These are phyloP conservation scores for Drosophila mimetica DNA, from an alignment of 2,888 invertebrate genomes.

Conservation along the genomic window DNA sequence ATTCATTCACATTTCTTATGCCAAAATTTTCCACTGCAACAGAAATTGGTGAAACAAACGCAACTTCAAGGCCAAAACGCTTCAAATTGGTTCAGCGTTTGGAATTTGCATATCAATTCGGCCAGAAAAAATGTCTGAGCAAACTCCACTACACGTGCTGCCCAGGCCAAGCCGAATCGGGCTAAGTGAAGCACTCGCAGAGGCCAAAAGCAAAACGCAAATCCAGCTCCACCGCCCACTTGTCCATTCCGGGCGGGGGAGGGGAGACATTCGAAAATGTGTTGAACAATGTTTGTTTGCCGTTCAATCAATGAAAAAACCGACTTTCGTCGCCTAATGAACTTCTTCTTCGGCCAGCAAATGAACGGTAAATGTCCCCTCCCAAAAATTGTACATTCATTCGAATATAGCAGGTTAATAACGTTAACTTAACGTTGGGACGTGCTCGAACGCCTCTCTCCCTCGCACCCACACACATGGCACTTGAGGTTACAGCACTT, in stretches of 20 bases:
- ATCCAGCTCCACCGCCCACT: constrained; percentile 2
- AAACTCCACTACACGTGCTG: constrained; percentile 58
- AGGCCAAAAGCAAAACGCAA: constrained; percentile 11
- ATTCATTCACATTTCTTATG: constrained; percentile 29
- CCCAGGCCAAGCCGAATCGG: constrained; percentile 5
- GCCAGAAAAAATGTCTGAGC: constrained; percentile 21
- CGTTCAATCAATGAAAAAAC: neutral
- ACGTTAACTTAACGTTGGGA: constrained; percentile 2
- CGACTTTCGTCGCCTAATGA: constrained; percentile 6
- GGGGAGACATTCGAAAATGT: constrained; percentile 1
- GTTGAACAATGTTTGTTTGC: constrained; percentile 1
- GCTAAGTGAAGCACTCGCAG: constrained; percentile 3
- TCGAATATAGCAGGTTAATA: constrained; percentile 8
- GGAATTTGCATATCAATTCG: constrained; percentile 70
- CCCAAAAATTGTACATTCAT: neutral
- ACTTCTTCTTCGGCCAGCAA: constrained; percentile 2
- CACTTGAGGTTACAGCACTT: constrained; percentile 5
- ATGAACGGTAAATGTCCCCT: constrained; percentile 1
- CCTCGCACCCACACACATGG: neutral
- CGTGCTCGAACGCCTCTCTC: constrained; percentile 5
- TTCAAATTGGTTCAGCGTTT: constrained; percentile 66
- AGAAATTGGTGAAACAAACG: constrained; percentile 15
- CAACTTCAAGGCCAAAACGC: constrained; percentile 73
- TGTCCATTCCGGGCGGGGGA: neutral
- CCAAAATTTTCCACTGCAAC: constrained; percentile 48